Evolutionary conservation across 2,797 vertebrate species (phyloP).

Genomic region (Clamator glandarius): DNA sequence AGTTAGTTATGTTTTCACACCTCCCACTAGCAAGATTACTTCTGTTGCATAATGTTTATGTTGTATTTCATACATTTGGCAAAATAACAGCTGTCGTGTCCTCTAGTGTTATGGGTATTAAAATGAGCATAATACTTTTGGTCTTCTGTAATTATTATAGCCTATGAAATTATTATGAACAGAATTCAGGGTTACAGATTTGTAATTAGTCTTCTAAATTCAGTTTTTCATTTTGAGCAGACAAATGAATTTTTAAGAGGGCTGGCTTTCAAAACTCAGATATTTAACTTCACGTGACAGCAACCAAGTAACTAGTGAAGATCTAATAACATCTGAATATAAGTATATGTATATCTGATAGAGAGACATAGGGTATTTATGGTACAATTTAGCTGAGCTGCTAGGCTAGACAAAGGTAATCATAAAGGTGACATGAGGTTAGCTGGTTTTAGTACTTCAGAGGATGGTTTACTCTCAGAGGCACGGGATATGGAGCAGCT

Average conservation of each 20-base stretch:
- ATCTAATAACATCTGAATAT: neutral
- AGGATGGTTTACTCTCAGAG: neutral
- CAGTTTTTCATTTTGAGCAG: neutral
- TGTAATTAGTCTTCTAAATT: neutral
- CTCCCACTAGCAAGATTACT: neutral
- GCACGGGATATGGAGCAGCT: neutral
- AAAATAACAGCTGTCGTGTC: neutral
- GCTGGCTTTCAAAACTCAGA: neutral
- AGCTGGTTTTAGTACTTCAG: neutral
- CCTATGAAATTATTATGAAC: neutral
- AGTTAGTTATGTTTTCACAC: neutral
- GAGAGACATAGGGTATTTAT: too few species aligned
- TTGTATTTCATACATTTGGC: neutral
- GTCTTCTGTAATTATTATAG: neutral
- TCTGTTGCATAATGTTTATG: neutral
- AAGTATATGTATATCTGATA: neutral
- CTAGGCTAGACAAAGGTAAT: neutral
- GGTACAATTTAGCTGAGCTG: neutral
- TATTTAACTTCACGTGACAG: neutral
- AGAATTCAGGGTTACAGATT: neutral
- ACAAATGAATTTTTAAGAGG: neutral
- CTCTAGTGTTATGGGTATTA: neutral
- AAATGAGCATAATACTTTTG: neutral
- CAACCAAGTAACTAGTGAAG: neutral
- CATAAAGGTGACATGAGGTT: too few species aligned